Conservation (phyloP, 2,888 invertebrate species). For the Geotrupes spiniger region DNA sequence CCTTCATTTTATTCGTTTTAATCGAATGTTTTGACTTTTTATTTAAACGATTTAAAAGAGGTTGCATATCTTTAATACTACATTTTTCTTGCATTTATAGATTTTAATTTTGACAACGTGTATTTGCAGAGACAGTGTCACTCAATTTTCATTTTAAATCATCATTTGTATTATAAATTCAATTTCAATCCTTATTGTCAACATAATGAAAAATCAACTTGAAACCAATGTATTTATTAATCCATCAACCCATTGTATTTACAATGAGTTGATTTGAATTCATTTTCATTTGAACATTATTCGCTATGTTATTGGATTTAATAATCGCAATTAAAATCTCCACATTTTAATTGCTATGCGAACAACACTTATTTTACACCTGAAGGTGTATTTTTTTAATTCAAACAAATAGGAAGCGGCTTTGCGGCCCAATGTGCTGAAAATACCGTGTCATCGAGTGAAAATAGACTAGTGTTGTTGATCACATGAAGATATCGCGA, state of each 20-base stretch:
- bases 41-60: no score
- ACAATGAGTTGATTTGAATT: background rate
- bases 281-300: no score
- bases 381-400: no score
- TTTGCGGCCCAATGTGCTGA: background rate
- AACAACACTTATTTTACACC: background rate
- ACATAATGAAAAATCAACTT: background rate
- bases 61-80: no score
- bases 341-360: background rate
- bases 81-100: no score
- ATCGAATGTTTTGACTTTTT: no score
- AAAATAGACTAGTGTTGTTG: constrained; percentile 13
- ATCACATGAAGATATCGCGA: constrained; percentile 13
- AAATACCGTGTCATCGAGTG: background rate
- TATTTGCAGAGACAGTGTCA: no score
- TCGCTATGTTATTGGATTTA: background rate
- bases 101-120: no score
- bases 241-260: background rate
- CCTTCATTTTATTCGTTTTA: background rate
- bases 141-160: background rate
- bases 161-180: background rate
- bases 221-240: background rate
- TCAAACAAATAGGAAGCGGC: background rate
- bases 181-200: background rate
- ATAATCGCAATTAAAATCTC: background rate